Evolutionary conservation across 2,888 invertebrate species (phyloP), one percentile per base, ranked within the genome.

Genomic region (Dusona sp.): DNA sequence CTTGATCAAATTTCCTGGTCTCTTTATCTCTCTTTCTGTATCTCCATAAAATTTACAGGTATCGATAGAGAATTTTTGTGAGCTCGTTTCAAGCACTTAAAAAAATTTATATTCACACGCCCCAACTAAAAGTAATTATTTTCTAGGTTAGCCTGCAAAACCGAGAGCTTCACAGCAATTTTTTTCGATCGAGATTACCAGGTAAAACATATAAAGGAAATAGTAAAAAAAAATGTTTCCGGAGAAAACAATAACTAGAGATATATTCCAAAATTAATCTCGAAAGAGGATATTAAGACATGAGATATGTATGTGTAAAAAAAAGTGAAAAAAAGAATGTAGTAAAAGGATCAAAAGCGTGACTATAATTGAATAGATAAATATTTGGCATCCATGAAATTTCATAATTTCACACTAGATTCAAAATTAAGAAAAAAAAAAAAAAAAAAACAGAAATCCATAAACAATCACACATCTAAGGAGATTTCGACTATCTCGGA

Each of bases 351-450:
- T 83, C 72, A 88, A 88, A 89, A 88, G 88, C 88, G 86, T 84
- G 65, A 85, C 89, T 89, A 89, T 51, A 70, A 84, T 88, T 87
- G 85, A 77, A 87, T 72, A 90, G 68, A 89, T 67, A 87, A 84
- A 88, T 83, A 90, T 88, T 81, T 86, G 90, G 94, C 94, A 94
- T 94, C 92, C 94, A 94, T 94, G 94, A 94, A 94, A 94, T 94
- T 94, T 94, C 94, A 94, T 94, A 94, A 94, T 94, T 94, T 93
- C 88, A 93, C 91, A 93, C 94, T 94, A 94, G 86, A 93, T 93
- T 90, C 85, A 94, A 93, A 75, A 36, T 93, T 48, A 29, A 93
- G 90, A 75, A 92, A 93, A 72, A 70, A n/a, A n/a, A n/a, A 68
- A 51, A 16, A 86, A 93, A 93, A 90, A 84, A 93, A 93, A 90